These are phyloP conservation scores for Siniperca obscura DNA, from an alignment of 2,797 vertebrate genomes.

Conservation along the genomic window DNA sequence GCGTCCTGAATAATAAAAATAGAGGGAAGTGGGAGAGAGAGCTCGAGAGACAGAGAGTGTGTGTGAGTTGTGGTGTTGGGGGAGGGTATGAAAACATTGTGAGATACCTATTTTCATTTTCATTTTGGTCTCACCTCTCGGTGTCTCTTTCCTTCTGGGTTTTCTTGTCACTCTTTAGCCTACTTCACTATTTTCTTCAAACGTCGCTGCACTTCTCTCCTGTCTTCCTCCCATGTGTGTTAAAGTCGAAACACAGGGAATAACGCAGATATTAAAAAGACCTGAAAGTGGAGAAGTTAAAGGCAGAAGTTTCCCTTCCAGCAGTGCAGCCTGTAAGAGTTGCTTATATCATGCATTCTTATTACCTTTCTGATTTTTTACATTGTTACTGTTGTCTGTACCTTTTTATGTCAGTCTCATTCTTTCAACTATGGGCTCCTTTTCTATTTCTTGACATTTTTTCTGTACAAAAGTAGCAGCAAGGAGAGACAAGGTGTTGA, in stretches of 20 bases:
- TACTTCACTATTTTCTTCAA: conserved; percentile 30
- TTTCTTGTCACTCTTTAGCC: conserved; percentile 48
- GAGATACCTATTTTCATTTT: conserved; percentile 72
- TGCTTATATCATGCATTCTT: background rate
- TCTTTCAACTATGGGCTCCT: background rate
- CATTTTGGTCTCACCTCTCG: conserved; percentile 51
- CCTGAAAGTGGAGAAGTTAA: background rate
- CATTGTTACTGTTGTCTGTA: background rate
- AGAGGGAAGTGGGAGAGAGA: conserved; percentile 60
- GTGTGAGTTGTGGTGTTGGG: conserved; percentile 16
- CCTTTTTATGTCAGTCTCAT: background rate
- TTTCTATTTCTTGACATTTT: conserved; percentile 36
- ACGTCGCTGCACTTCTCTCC: conserved; percentile 47
- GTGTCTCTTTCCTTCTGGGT: conserved; percentile 29
- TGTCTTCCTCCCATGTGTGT: conserved; percentile 26
- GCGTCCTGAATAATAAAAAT: conserved; percentile 86
- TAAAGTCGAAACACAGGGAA: conserved; percentile 23
- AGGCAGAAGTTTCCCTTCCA: background rate
- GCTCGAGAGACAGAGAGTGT: conserved; percentile 17
- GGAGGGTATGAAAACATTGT: conserved; percentile 47
- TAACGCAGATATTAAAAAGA: background rate
- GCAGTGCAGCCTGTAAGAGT: background rate
- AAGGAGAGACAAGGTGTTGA: conserved; percentile 59
- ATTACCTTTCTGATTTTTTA: background rate
- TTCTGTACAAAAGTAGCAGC: conserved; percentile 42